Conservation (phyloP, 2,113 vertebrate species). For the Bucco capensis region DNA sequence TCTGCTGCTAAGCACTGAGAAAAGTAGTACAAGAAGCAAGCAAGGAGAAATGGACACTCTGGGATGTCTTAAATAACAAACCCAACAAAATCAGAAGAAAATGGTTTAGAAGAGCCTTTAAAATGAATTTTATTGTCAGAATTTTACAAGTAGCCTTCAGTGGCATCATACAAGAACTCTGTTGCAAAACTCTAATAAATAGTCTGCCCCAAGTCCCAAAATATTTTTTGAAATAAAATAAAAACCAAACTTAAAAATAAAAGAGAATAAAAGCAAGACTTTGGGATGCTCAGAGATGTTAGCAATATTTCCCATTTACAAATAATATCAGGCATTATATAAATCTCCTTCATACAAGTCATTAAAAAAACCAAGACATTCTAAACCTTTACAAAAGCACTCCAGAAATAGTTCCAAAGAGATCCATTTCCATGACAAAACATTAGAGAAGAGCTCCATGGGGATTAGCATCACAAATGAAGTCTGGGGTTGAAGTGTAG, state of each 20-base stretch:
- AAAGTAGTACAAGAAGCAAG: neutral
- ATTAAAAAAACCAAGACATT: slow-evolving; percentile 71
- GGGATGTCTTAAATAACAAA: slow-evolving; percentile 29
- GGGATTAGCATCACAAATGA: slow-evolving; percentile 70
- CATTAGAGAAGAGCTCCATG: slow-evolving; percentile 52
- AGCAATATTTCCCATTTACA: slow-evolving; percentile 79
- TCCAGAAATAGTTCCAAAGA: slow-evolving; percentile 70
- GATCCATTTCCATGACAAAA: slow-evolving; percentile 70
- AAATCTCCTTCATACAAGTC: slow-evolving; percentile 80
- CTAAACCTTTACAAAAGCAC: slow-evolving; percentile 71
- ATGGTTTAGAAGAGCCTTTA: slow-evolving; percentile 79
- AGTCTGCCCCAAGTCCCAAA: slow-evolving; percentile 81
- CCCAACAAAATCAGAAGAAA: slow-evolving; percentile 57
- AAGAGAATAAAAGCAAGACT: slow-evolving; percentile 72
- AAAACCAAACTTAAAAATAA: slow-evolving; percentile 71
- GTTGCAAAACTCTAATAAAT: slow-evolving; percentile 88
- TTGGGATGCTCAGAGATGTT: slow-evolving; percentile 75
- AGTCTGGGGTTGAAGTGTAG: slow-evolving; percentile 62
- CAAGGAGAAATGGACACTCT: neutral
- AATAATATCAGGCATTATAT: slow-evolving; percentile 78
- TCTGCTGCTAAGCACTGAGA: neutral
- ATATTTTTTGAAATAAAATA: slow-evolving; percentile 72
- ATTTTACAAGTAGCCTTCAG: slow-evolving; percentile 84
- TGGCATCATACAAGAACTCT: slow-evolving; percentile 84
- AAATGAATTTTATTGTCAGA: slow-evolving; percentile 85